A percentile compares a stretch with the other conserved stretches of the same genome.
These are phyloP conservation scores for Drosophila anceps DNA, from an alignment of 2,888 invertebrate species.

Conservation along the genomic window DNA sequence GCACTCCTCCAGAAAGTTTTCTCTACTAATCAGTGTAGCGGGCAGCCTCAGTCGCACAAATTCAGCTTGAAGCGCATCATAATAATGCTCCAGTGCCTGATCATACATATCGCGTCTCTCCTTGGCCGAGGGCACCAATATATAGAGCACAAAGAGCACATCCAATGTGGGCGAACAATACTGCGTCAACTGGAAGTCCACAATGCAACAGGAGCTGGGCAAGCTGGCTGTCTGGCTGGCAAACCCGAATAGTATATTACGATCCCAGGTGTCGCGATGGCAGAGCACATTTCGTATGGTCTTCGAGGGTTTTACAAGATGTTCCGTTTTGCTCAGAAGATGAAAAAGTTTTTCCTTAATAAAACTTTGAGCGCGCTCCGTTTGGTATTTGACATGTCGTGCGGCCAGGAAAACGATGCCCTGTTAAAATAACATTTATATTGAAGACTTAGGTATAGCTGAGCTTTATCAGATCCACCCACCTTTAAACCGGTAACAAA, in stretches of 20 bases:
- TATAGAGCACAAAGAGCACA: constrained; percentile 85
- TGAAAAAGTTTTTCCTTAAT: constrained; percentile 68
- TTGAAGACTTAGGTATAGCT: too few species aligned
- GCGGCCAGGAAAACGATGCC: constrained; percentile 73
- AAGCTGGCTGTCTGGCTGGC: constrained; percentile 63
- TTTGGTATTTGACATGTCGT: constrained; percentile 75
- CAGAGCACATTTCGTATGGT: constrained; percentile 85
- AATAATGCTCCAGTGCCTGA: constrained; percentile 85
- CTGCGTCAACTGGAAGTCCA: constrained; percentile 87
- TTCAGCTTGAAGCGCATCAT: constrained; percentile 72
- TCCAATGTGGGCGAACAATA: constrained; percentile 87
- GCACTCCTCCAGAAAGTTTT: constrained; percentile 82
- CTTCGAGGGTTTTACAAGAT: constrained; percentile 75
- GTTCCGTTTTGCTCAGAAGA: constrained; percentile 60
- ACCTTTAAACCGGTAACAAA: constrained; percentile 76
- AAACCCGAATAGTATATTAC: constrained; percentile 83
- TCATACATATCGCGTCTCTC: constrained; percentile 82
- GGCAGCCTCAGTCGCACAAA: constrained; percentile 33
- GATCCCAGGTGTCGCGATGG: constrained; percentile 84
- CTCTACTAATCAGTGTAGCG: constrained; percentile 69
- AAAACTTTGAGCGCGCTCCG: constrained; percentile 56
- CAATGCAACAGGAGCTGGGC: constrained; percentile 85
- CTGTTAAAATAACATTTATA: constrained; percentile 42
- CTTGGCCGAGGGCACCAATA: constrained; percentile 83
- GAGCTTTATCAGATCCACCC: background rate